Conservation (phyloP, 2,797 vertebrate species). For the Coregonus ussuriensis region DNA sequence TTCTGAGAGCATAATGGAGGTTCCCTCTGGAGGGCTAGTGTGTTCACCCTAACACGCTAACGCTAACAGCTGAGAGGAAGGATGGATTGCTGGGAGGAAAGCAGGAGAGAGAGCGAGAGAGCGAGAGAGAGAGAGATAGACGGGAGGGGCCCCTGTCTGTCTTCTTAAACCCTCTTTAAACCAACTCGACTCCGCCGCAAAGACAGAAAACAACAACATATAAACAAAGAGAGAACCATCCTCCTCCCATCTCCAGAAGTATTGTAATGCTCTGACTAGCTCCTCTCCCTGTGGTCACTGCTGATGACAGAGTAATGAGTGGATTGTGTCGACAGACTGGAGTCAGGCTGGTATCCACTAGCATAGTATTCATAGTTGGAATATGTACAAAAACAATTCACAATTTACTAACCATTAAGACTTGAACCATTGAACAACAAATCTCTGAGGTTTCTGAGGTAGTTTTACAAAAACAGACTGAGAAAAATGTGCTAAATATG, state of each 20-base stretch:
- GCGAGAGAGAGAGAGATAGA: not conserved
- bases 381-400: constrained; percentile 24
- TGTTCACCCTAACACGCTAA: constrained; percentile 7
- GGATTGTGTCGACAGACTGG: constrained; percentile 17
- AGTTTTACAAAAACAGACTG: constrained; percentile 12
- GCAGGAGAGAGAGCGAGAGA: not conserved
- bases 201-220: constrained; percentile 41
- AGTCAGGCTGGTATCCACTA: constrained; percentile 2
- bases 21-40: constrained; percentile 68
- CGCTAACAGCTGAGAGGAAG: constrained; percentile 16
- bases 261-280: constrained; percentile 1
- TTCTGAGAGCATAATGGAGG: constrained; percentile 39
- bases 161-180: constrained; percentile 28
- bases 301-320: constrained; percentile 41
- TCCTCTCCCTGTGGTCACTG: constrained; percentile 22
- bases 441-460: constrained; percentile 1
- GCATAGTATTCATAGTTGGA: constrained; percentile 28
- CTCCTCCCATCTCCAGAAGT: constrained; percentile 28
- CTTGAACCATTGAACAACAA: constrained; percentile 8
- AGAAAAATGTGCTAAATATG: not conserved
- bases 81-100: not conserved
- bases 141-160: constrained; percentile 29
- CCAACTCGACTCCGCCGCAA: constrained; percentile 17
- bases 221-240: constrained; percentile 51
- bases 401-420: constrained; percentile 5